Conservation (phyloP, 2,888 invertebrate species). For the Sminthurides aquaticus region DNA sequence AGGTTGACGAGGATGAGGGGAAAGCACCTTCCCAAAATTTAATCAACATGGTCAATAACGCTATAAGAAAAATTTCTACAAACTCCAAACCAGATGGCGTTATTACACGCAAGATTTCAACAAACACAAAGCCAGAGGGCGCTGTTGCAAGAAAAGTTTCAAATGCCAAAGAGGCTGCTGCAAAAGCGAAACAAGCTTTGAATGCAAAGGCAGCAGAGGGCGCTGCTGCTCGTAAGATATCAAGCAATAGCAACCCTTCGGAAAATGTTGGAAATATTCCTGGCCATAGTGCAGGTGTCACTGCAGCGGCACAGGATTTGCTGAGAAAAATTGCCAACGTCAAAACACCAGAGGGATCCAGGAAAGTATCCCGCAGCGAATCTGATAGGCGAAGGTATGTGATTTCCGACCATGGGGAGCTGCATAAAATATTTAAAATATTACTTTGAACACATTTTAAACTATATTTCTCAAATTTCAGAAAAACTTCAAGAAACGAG, state of each 20-base stretch:
- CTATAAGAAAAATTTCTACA: constrained; percentile 39
- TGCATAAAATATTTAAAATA: too few relatives aligned
- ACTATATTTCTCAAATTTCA: too few relatives aligned
- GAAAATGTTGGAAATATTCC: not conserved
- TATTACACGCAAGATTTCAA: not conserved
- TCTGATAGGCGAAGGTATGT: constrained; percentile 26
- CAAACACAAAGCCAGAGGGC: constrained; percentile 3
- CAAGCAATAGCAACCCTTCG: not conserved
- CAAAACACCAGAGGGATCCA: constrained; percentile 27
- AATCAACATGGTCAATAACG: constrained; percentile 36
- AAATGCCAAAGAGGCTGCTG: not conserved
- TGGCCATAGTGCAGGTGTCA: not conserved
- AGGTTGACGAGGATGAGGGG: constrained; percentile 19
- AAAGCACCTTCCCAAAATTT: constrained; percentile 19
- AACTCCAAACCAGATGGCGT: constrained; percentile 15
- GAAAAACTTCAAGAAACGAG: too few relatives aligned
- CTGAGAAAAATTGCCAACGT: not conserved
- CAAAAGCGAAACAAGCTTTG: not conserved
- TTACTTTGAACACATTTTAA: too few relatives aligned
- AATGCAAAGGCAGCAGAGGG: not conserved
- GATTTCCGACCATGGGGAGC: not conserved
- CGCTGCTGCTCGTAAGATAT: not conserved
- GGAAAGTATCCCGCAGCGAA: constrained; percentile 39
- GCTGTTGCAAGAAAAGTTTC: not conserved
- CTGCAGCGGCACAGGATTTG: not conserved